phyloP scores from a whole-genome alignment of 2,888 invertebrate genomes.

The Noctua fimbriata region DNA sequence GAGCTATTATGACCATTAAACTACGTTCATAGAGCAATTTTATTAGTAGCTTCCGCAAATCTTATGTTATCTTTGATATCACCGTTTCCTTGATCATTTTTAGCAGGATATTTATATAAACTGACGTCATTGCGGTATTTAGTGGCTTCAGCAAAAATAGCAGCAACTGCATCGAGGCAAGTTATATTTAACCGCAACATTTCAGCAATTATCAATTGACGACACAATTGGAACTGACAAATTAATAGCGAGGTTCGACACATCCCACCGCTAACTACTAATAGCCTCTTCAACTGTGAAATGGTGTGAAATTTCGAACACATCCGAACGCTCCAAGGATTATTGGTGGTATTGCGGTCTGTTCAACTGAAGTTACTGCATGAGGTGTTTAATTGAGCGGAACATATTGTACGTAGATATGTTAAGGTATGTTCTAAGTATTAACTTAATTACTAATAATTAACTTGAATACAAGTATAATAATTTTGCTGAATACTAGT shows the following conservation, averaged over 20 bases:
- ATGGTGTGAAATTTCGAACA: constrained; percentile 80
- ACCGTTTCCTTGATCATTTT: background rate
- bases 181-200: constrained; percentile 72
- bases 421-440: background rate
- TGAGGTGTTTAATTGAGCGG: constrained; percentile 13
- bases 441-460: background rate
- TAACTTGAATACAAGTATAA: background rate
- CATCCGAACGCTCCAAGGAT: constrained; percentile 51
- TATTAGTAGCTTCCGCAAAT: background rate
- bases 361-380: constrained; percentile 34
- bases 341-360: constrained; percentile 53
- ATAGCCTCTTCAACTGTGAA: constrained; percentile 81
- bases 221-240: constrained; percentile 81
- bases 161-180: constrained; percentile 53
- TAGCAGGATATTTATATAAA: background rate
- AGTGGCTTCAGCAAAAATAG: constrained; percentile 4
- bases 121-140: background rate
- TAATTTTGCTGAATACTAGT: background rate
- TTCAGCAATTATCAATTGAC: constrained; percentile 77
- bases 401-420: background rate
- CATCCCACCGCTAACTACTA: constrained; percentile 74
- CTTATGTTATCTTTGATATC: background rate
- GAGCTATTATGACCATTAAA: background rate
- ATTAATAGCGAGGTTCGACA: constrained; percentile 81
- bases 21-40: background rate